Evolutionary conservation across 64 coral and sea anemone genomes (phyloP).

Genomic region (Porites lutea): DNA sequence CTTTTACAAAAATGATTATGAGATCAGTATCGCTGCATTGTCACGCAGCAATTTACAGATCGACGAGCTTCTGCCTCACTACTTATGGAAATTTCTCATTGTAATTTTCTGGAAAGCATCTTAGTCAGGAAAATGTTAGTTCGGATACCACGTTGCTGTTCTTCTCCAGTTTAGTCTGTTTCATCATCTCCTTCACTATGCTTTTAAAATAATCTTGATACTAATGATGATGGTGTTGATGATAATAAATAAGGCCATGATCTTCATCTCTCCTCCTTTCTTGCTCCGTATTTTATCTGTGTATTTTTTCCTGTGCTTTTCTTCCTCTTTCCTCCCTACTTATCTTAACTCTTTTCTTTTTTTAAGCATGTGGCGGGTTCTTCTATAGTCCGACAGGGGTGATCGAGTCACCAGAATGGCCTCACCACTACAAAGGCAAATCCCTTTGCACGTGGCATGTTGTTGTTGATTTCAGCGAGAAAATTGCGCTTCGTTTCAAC

Average conservation of each 20-base stretch:
- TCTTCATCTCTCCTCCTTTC: background rate
- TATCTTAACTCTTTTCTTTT: too few species aligned
- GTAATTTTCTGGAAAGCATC: too few species aligned
- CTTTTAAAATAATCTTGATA: too few species aligned
- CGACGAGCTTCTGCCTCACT: too few species aligned
- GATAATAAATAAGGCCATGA: too few species aligned
- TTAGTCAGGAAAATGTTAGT: too few species aligned
- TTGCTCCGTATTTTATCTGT: background rate
- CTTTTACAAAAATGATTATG: too few species aligned
- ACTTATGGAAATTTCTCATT: too few species aligned
- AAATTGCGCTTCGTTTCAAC: slow-evolving; percentile 74
- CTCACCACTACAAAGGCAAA: slow-evolving; percentile 68
- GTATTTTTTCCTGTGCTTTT: background rate
- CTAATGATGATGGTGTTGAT: too few species aligned
- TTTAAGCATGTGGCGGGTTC: slow-evolving; percentile 70
- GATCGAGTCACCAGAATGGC: slow-evolving; percentile 86
- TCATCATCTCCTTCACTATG: too few species aligned
- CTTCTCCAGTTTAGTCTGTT: background rate
- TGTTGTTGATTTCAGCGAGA: slow-evolving; percentile 43
- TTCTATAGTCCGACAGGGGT: slow-evolving; percentile 66
- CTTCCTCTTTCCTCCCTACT: background rate
- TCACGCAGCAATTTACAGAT: too few species aligned
- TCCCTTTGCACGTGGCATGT: slow-evolving; percentile 72
- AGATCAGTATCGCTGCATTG: too few species aligned
- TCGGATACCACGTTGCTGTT: background rate